phyloP scores from a whole-genome alignment of 2,888 invertebrate genomes.

The Drosophila engyochracea region DNA sequence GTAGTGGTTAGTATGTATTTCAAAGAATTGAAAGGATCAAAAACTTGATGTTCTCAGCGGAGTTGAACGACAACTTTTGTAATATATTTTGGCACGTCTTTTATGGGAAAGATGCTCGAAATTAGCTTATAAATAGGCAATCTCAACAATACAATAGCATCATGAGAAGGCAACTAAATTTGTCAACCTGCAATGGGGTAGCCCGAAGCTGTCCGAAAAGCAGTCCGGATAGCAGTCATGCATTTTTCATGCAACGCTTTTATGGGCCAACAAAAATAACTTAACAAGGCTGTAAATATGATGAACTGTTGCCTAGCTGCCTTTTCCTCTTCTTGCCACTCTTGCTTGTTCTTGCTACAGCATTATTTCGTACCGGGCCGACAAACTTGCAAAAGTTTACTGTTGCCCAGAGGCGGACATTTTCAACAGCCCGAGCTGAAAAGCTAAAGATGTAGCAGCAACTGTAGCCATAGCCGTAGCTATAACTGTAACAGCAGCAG shows the following conservation, averaged over 20 bases:
- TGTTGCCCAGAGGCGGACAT: conserved; percentile 61
- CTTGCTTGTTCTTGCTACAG: conserved; percentile 4
- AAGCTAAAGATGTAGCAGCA: conserved; percentile 22
- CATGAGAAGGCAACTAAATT: conserved; percentile 33
- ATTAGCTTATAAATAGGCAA: conserved; percentile 79
- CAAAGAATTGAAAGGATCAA: conserved; percentile 43
- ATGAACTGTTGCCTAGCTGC: conserved; percentile 66
- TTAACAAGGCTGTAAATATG: conserved; percentile 78
- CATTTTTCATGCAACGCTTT: conserved; percentile 72
- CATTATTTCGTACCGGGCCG: conserved; percentile 49
- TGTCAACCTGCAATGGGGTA: conserved; percentile 16
- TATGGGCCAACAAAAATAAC: conserved; percentile 68
- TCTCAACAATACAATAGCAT: conserved; percentile 40
- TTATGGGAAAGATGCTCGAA: conserved; percentile 54
- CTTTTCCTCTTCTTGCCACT: conserved; percentile 13
- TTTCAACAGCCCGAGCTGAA: conserved; percentile 53
- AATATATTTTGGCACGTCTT: conserved; percentile 43
- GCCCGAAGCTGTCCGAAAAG: not conserved
- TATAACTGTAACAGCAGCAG: conserved; percentile 40
- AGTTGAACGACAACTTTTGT: conserved; percentile 50
- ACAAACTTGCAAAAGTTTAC: conserved; percentile 75
- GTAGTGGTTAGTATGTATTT: not conserved
- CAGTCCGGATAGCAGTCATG: conserved; percentile 46
- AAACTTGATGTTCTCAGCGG: conserved; percentile 39
- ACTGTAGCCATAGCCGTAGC: conserved; percentile 3